These are phyloP conservation scores for Allacma fusca DNA, from an alignment of 2,888 invertebrate species.

Conservation along the genomic window DNA sequence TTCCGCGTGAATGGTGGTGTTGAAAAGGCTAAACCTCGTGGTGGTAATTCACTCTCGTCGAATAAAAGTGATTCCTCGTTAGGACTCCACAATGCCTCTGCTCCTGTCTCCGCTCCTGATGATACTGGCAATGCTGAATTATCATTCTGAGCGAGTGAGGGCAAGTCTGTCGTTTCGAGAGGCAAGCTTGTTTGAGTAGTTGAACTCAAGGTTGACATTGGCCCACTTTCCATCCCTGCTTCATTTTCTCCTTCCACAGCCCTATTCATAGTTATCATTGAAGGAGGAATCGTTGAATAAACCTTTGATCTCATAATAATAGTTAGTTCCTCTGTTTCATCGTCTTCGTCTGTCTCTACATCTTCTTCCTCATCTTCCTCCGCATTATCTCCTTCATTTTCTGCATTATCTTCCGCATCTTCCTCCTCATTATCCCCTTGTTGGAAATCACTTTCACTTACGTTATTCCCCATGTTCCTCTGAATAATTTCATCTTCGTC, in stretches of 20 bases:
- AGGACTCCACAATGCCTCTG: constrained; percentile 42
- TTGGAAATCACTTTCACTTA: constrained; percentile 20
- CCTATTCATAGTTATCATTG: background rate
- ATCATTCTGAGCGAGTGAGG: constrained; percentile 43
- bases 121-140: constrained; percentile 40
- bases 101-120: constrained; percentile 43
- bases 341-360: background rate
- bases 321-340: constrained; percentile 13
- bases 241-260: constrained; percentile 1
- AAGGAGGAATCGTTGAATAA: background rate
- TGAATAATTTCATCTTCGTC: constrained; percentile 34
- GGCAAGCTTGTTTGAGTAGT: constrained; percentile 41
- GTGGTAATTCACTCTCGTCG: constrained; percentile 41
- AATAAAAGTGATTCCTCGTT: constrained; percentile 35
- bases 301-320: constrained; percentile 17
- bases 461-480: background rate
- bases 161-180: constrained; percentile 54
- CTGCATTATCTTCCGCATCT: background rate
- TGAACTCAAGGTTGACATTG: constrained; percentile 59
- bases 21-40: constrained; percentile 25
- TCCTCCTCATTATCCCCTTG: background rate
- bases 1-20: constrained; percentile 31
- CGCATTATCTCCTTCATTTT: background rate
- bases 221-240: constrained; percentile 54
- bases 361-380: constrained; percentile 3